Evolutionary conservation across 2,113 vertebrate genomes (phyloP), one percentile per base, ranked within the genome.

Genomic region (Tor tambroides): DNA sequence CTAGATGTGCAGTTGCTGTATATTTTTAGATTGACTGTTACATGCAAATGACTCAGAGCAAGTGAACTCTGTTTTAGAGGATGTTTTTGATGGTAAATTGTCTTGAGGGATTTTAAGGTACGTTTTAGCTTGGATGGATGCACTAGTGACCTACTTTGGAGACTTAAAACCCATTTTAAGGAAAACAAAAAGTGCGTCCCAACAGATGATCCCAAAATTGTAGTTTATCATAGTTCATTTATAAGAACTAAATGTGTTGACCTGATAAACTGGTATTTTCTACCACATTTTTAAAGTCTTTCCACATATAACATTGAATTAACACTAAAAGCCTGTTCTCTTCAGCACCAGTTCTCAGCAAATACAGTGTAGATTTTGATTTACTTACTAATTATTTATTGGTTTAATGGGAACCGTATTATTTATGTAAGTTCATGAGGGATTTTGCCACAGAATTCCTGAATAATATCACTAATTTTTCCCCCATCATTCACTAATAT

Each of bases 291-390:
- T 23, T 17, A 9, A 80, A 41, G 23, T 41, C 6, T 80, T 61
- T 41, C 21, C 71, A 11, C n/a, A 49, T 15, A 19, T 2, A 35
- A 35, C 1, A 1, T 28, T 49, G n/a, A 49, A 46, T 15, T 30
- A 28, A 82, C 59, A 82, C 61, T 82, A 82, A 82, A 46, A 56
- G 35, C 12, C 19, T 79, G 21, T 12, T 80, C 28, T 30, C 21
- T 54, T 67, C 14, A 67, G 30, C 30, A 71, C 67, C 17, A 71
- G 65, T 3, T 12, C 43, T 43, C 9, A 12, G 10, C 3, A 46
- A 46, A 46, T 6, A 17, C 74, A 4, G n/a, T n/a, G 17, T 76
- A 49, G 65, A 32, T 32, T 46, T 43, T 23, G 21, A 41, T 72
- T 71, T 38, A 38, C 1, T 41, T 43, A n/a, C 4, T 76, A 76